Conservation (phyloP, 2,888 invertebrate species). For the Stenurella melanura region DNA sequence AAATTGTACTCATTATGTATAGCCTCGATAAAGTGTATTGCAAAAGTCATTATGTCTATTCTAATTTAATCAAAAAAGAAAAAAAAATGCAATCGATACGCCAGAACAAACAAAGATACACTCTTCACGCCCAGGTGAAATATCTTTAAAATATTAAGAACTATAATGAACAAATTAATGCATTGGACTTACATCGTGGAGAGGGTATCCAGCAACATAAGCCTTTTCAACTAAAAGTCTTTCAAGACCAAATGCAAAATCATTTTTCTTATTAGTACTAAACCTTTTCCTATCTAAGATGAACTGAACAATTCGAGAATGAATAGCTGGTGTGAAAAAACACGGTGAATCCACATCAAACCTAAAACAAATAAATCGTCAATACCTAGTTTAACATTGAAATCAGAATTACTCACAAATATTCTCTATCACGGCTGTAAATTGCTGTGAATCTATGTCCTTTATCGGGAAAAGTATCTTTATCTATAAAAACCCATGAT, state of each 20-base stretch:
- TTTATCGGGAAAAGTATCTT: slow-evolving; percentile 83
- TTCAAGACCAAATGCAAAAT: slow-evolving; percentile 88
- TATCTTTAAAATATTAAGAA: too few species aligned
- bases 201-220: slow-evolving; percentile 89
- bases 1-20: too few species aligned
- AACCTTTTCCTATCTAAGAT: slow-evolving; percentile 92
- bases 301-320: slow-evolving; percentile 93
- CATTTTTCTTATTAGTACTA: slow-evolving; percentile 78
- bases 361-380: slow-evolving; percentile 74
- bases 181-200: slow-evolving; percentile 87
- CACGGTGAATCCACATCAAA: slow-evolving; percentile 88
- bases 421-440: slow-evolving; percentile 93
- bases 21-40: too few species aligned
- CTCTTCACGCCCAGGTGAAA: too few species aligned
- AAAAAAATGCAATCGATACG: too few species aligned
- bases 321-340: slow-evolving; percentile 90
- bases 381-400: neutral
- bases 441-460: slow-evolving; percentile 90
- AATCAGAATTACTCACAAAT: slow-evolving; percentile 81
- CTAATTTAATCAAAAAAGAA: too few species aligned
- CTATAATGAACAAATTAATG: slow-evolving; percentile 13
- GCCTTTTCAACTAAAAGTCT: slow-evolving; percentile 83
- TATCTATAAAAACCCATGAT: slow-evolving; percentile 81
- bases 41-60: too few species aligned
- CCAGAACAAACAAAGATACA: too few species aligned